phyloP scores from a whole-genome alignment of 2,113 vertebrate genomes.

The Oreochromis aureus region DNA sequence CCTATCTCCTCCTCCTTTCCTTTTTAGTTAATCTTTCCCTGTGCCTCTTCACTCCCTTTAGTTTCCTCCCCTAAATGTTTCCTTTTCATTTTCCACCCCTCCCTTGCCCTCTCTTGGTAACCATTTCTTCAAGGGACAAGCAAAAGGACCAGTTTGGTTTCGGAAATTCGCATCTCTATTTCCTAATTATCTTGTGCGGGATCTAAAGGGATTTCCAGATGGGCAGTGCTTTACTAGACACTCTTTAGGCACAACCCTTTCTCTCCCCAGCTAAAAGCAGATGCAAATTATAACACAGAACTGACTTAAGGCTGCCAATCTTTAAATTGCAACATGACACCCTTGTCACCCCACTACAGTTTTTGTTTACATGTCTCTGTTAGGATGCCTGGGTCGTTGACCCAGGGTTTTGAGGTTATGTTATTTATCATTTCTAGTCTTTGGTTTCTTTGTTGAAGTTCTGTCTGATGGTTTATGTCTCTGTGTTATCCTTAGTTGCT shows the following conservation, averaged over 20 bases:
- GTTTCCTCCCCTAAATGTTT: not conserved
- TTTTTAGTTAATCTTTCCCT: not conserved
- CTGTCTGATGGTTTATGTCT: too few species aligned
- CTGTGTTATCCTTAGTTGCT: too few species aligned
- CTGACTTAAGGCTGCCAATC: not conserved
- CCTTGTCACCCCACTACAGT: not conserved
- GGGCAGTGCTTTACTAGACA: constrained; percentile 17
- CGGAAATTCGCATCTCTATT: constrained; percentile 15
- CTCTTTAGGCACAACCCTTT: not conserved
- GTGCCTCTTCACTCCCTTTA: not conserved
- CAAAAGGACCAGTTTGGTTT: constrained; percentile 40
- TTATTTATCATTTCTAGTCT: too few species aligned
- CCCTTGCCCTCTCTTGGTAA: not conserved
- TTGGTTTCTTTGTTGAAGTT: too few species aligned
- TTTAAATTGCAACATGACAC: not conserved
- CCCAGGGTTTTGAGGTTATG: too few species aligned
- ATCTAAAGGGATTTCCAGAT: constrained; percentile 31
- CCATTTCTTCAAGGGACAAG: constrained; percentile 25
- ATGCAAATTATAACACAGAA: not conserved
- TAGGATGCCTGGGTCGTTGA: too few species aligned
- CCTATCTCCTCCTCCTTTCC: not conserved
- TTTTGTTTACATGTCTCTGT: not conserved
- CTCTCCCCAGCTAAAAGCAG: not conserved
- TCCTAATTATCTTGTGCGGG: constrained; percentile 50
- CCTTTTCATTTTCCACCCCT: not conserved